phyloP scores from a whole-genome alignment of 2,888 invertebrate species.

The Pteria penguin region DNA sequence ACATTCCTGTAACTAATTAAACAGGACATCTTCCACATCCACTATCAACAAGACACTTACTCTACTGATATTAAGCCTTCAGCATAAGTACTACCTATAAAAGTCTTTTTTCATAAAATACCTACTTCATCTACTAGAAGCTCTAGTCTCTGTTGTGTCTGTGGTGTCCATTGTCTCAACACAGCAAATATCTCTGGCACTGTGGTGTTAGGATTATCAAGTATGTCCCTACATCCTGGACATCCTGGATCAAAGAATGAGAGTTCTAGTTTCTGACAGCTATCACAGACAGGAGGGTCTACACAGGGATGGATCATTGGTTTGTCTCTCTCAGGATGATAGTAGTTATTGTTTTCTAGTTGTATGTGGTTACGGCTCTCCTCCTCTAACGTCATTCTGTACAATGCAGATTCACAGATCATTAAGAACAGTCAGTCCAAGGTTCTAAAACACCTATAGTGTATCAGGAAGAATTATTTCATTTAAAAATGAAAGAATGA shows the following conservation, averaged over 20 bases:
- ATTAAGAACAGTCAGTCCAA: no score
- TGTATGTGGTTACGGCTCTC: slow-evolving; percentile 31
- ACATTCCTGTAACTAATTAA: no score
- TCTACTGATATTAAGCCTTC: no score
- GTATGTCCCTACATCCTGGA: slow-evolving; percentile 78
- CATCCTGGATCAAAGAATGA: slow-evolving; percentile 81
- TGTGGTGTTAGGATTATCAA: slow-evolving; percentile 75
- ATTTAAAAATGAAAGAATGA: no score
- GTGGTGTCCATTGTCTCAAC: slow-evolving; percentile 82
- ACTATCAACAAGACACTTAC: no score
- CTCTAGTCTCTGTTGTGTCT: slow-evolving; percentile 81
- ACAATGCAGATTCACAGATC: no score
- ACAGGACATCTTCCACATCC: no score
- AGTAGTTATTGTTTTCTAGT: slow-evolving; percentile 30
- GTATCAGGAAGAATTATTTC: no score
- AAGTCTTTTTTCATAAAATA: no score
- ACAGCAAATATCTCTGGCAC: slow-evolving; percentile 82
- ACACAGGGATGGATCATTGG: slow-evolving; percentile 80
- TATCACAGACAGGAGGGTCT: slow-evolving; percentile 80
- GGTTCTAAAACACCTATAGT: no score
- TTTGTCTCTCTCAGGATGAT: slow-evolving; percentile 49
- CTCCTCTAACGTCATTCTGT: slow-evolving; percentile 65
- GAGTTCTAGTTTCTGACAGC: slow-evolving; percentile 79
- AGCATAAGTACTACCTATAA: no score
- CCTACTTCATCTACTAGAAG: slow-evolving; percentile 80